Evolutionary conservation across 2,113 vertebrate genomes (phyloP), one percentile per base, ranked within the genome.

Genomic region (Catharus bicknelli): DNA sequence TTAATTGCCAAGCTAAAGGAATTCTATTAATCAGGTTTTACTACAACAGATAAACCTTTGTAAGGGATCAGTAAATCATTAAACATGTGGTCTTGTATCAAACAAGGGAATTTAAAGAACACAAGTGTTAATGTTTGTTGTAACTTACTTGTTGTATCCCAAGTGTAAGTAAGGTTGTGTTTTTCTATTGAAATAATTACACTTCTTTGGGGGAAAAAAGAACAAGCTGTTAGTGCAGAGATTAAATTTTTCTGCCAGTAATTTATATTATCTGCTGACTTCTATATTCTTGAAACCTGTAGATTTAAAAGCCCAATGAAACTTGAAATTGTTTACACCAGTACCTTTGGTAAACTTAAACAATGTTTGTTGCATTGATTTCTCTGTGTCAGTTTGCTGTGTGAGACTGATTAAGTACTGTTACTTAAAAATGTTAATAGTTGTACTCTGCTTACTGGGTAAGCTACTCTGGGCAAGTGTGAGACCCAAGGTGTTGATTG

Each of bases 21-120:
- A 88, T 90, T 84, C 10, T 76, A 29, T 76, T 96, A 70, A 95
- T 92, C 62, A 79, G 63, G 45, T 79, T 72, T 61, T 95, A 90
- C 47, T 90, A 23, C 61, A 86, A 77, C 90, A 66, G 45, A 36
- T 83, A 90, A 79, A 94, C 91, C 61, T 95, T 92, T 89, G 27
- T 77, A 40, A 92, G 27, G 92, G 80, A 81, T 90, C 90, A 93
- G 63, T 92, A 81, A 91, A 96, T 94, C 86, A 94, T 54, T 70
- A 85, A 58, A n/a, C 85, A 82, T 78, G 91, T 96, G 95, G 91
- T 95, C 73, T 90, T 47, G 34, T 48, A 57, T 87, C 73, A 76
- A 93, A 92, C 78, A 96, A 81, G 34, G 86, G 95, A 96, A 89
- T 97, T 93, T 95, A 95, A 97, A 95, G 91, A 91, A 82, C 69